Evolutionary conservation across 92 coral and sea anemone species (phyloP), one percentile per base, ranked within the genome.

Genomic region (Phymanthus crucifer): DNA sequence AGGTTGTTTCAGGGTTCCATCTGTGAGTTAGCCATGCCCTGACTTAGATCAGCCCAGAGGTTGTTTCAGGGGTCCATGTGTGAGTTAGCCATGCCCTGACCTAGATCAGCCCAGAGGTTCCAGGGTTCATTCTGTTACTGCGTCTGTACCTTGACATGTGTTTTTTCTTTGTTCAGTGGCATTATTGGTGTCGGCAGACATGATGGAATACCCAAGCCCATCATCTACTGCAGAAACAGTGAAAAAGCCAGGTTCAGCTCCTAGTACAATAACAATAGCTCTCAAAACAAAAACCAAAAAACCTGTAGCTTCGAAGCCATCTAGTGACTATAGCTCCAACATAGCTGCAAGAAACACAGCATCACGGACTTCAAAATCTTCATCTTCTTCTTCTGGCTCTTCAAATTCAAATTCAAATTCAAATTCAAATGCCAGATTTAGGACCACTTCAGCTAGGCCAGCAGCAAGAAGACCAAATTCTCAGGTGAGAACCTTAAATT

Each of bases 151-250:
- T n/a, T n/a, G n/a, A n/a, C n/a, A n/a, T 33, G 24, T 2, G 19
- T 19, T 48, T 46, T 75, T 3, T 27, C 31, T 71, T 16, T 40
- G 80, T 74, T 19, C 68, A 95, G 99, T 88, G 38, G 91, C 89
- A 54, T 74, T 93, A 38, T 48, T 95, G 23, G 71, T 87, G 23
- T 88, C 96, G 1, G 89, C 88, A 40, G 85, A 87, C 31, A 79
- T 86, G 54, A 71, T 77, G 27, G 77, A 84, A 32, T 76, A 84
- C 66, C 66, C 66, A n/a, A 8, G 31, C 11, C 29, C 32, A 58
- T 21, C 31, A 18, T 58, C 45, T 3, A 38, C 83, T 66, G 77
- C 56, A 31, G 43, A 64, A 61, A 26, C 75, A 23, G 32, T 75
- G 10, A 81, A 76, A 72, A 27, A 27, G 35, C 47, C 80, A 24